A percentile compares a stretch with the other conserved stretches of the same genome.
These are phyloP conservation scores for Anthopleura sola DNA, from an alignment of 64 coral and sea anemone species.

Conservation along the genomic window DNA sequence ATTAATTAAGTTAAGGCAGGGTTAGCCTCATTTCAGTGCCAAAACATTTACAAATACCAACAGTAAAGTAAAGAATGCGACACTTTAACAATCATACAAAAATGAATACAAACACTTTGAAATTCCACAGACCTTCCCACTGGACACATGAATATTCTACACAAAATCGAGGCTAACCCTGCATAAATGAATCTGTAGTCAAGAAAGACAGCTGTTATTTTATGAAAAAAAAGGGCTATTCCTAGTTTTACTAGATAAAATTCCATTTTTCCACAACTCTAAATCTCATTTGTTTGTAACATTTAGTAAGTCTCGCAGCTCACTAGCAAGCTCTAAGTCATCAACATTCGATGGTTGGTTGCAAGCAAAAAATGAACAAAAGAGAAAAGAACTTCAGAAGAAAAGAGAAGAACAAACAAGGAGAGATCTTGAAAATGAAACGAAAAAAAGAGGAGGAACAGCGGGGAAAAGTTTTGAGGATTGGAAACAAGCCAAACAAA, in stretches of 20 bases:
- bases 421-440: constrained; percentile 49
- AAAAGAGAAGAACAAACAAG: constrained; percentile 37
- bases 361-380: constrained; percentile 68
- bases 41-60: no score
- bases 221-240: no score
- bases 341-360: constrained; percentile 85
- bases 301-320: constrained; percentile 70
- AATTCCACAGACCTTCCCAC: no score
- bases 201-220: no score
- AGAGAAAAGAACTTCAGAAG: constrained; percentile 52
- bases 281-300: neutral
- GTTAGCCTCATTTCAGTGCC: no score
- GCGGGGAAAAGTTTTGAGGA: constrained; percentile 64
- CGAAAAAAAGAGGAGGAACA: constrained; percentile 34
- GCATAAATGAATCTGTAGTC: no score
- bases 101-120: no score
- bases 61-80: no score
- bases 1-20: no score
- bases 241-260: neutral
- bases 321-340: constrained; percentile 63
- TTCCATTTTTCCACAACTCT: neutral
- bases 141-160: no score
- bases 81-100: no score
- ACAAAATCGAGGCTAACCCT: no score
- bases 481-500: constrained; percentile 55